These are phyloP conservation scores for Harpegnathos saltator DNA, from an alignment of 1,140 invertebrate genomes.

Conservation along the genomic window DNA sequence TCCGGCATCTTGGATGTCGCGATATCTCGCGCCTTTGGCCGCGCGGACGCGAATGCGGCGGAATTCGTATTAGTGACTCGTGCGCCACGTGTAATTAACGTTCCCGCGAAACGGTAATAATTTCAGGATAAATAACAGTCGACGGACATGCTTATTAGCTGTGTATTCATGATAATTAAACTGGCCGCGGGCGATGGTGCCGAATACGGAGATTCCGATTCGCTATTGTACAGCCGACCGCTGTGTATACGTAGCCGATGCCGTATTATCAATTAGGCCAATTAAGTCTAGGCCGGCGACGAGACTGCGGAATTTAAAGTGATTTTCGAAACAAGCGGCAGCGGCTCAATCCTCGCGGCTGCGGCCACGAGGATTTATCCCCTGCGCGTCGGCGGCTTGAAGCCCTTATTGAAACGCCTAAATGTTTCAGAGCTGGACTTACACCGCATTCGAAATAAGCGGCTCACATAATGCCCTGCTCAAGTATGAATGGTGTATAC, in stretches of 20 bases:
- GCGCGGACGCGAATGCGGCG: too few species aligned
- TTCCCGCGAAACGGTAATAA: not conserved
- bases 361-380: not conserved
- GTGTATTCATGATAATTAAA: constrained; percentile 9
- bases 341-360: not conserved
- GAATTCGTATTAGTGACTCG: not conserved
- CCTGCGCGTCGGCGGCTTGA: too few species aligned
- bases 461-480: not conserved
- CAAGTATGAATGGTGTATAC: not conserved
- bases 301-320: not conserved
- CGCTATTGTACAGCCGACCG: not conserved
- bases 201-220: not conserved
- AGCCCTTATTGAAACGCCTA: not conserved
- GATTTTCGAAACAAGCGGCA: not conserved
- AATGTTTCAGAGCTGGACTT: not conserved
- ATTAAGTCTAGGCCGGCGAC: not conserved
- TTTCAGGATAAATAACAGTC: constrained; percentile 8
- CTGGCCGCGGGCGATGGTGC: not conserved
- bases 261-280: not conserved
- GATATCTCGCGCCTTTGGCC: too few species aligned
- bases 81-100: not conserved
- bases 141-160: not conserved
- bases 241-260: too few species aligned
- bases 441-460: not conserved
- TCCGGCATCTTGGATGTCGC: too few species aligned